Evolutionary conservation across 2,888 invertebrate genomes (phyloP).

Genomic region (Drosophila histrio): DNA sequence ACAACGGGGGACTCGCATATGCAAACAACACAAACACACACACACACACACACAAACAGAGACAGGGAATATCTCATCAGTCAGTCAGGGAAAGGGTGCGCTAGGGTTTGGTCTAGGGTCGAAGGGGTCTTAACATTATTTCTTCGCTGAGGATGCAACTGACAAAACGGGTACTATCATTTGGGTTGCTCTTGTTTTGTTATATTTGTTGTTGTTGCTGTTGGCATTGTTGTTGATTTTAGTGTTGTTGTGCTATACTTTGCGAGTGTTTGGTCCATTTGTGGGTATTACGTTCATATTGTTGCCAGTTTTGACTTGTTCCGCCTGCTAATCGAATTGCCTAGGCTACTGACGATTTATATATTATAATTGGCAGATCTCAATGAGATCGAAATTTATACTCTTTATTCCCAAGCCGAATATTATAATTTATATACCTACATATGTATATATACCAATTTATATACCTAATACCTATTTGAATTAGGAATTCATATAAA

Average conservation of each 20-base stretch:
- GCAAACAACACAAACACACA: conserved; percentile 58
- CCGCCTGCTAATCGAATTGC: conserved; percentile 20
- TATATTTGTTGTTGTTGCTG: not conserved
- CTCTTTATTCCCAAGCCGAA: no score
- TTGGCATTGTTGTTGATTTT: conserved; percentile 2
- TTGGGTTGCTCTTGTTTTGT: conserved; percentile 3
- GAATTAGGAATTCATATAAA: no score
- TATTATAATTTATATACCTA: no score
- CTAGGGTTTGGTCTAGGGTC: conserved; percentile 18
- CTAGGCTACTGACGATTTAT: not conserved
- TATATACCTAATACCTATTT: no score
- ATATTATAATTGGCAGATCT: not conserved
- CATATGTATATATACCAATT: no score
- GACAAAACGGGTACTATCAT: conserved; percentile 5
- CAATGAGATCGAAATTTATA: no score
- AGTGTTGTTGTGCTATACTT: conserved; percentile 6
- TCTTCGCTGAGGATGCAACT: conserved; percentile 19
- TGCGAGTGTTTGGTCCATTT: conserved; percentile 21
- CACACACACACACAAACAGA: conserved; percentile 38
- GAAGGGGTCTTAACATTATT: conserved; percentile 45
- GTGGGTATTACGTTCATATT: conserved; percentile 28
- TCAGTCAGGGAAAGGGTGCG: conserved; percentile 12
- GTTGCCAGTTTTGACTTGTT: conserved; percentile 45
- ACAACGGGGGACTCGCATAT: conserved; percentile 62
- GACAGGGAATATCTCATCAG: conserved; percentile 50